Conservation (phyloP, 64 coral and sea anemone genomes). For the Catalaphyllia jardinei region DNA sequence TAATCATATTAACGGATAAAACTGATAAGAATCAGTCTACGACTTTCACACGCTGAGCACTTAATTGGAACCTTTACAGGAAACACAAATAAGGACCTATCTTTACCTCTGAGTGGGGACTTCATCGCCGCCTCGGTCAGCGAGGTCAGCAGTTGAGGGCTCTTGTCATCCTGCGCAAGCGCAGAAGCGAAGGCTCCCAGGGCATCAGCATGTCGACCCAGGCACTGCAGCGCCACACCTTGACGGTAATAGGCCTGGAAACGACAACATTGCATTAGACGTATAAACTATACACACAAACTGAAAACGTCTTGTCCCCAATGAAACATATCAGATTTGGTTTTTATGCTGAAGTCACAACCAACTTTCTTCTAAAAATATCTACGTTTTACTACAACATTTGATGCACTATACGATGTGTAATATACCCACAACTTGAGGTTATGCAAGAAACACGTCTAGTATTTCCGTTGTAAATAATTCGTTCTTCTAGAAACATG, state of each 20-base stretch:
- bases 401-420: not conserved
- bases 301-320: not conserved
- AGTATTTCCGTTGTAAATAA: slow-evolving; percentile 16
- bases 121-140: slow-evolving; percentile 88
- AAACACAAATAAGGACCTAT: not conserved
- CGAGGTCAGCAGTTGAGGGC: slow-evolving; percentile 84
- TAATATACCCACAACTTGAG: not conserved
- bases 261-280: slow-evolving; percentile 28
- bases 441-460: not conserved
- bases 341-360: not conserved
- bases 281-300: not conserved
- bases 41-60: no score
- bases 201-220: slow-evolving; percentile 95
- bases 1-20: no score
- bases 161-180: slow-evolving; percentile 97
- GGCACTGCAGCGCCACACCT: slow-evolving; percentile 94
- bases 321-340: not conserved
- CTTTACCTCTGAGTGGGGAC: slow-evolving; percentile 89
- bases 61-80: not conserved
- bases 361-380: not conserved
- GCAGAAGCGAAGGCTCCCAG: slow-evolving; percentile 91
- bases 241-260: slow-evolving; percentile 96
- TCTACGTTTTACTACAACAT: not conserved
- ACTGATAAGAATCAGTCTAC: no score
- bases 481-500: not conserved